phyloP scores from a whole-genome alignment of 2,888 invertebrate species.

The Chorisops tibialis region DNA sequence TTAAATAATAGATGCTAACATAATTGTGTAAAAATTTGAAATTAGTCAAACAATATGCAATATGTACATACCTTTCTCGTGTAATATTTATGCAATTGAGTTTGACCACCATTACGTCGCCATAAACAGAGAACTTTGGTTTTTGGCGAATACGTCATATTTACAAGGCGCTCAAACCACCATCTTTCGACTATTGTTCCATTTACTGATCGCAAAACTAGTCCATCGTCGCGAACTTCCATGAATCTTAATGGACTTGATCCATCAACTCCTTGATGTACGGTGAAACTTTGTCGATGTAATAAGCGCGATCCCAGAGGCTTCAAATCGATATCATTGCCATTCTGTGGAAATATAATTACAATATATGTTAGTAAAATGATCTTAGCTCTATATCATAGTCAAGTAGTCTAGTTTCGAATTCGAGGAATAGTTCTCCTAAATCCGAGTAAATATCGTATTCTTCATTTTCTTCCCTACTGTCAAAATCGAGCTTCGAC shows the following conservation, averaged over 20 bases:
- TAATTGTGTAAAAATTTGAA: neutral
- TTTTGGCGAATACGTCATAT: slow-evolving; percentile 99
- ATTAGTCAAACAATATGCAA: neutral
- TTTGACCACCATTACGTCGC: slow-evolving; percentile 91
- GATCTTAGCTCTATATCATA: neutral
- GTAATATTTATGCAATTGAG: slow-evolving; percentile 96
- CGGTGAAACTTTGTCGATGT: slow-evolving; percentile 96
- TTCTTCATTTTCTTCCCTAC: too few species aligned
- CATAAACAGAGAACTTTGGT: slow-evolving; percentile 96
- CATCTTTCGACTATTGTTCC: slow-evolving; percentile 90
- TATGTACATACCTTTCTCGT: slow-evolving; percentile 81
- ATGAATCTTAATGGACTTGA: slow-evolving; percentile 83
- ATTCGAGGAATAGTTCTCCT: too few species aligned
- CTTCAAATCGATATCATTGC: slow-evolving; percentile 95
- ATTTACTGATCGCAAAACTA: slow-evolving; percentile 75
- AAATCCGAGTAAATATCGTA: neutral
- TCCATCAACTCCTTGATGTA: slow-evolving; percentile 93
- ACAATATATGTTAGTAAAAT: neutral
- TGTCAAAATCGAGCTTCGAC: too few species aligned
- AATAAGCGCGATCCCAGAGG: slow-evolving; percentile 92
- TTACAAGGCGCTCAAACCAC: slow-evolving; percentile 99
- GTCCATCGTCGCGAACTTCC: slow-evolving; percentile 95
- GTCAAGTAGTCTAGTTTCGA: too few species aligned
- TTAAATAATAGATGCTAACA: neutral
- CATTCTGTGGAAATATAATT: slow-evolving; percentile 68